Base-by-base conservation (phyloP, 2,888 invertebrate species). In the Heliconius charithonia region DNA sequence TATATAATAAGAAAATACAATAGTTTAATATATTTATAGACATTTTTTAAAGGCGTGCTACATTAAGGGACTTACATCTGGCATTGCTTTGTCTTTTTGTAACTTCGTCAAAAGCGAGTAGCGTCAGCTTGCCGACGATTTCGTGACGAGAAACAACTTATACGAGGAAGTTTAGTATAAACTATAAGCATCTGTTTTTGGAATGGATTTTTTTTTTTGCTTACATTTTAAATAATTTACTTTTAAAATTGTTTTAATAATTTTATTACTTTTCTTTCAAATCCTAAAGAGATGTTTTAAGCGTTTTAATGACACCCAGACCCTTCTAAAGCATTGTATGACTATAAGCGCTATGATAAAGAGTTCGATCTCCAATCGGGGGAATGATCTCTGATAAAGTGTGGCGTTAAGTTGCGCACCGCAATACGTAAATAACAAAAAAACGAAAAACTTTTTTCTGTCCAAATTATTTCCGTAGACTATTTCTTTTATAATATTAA, bases 91-190 rank as follows among this genome's bases (percentile, higher is more conserved):
- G 37, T 59, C 74, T 75, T 78, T 80, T 73, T 80, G 72, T 62
- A 63, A 75, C 59, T 80, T 78, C 67, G 69, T 71, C 78, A 66
- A 70, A 73, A 66, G 65, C 65, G 63, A n/a, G 66, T 69, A 75
- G 76, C 80, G 79, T 77, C 81, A 81, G 81, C 81, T 80, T 78
- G 80, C 73, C 65, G 77, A 66, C 74, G 65, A 66, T 76, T 78
- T 69, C 71, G 29, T 45, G 69, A 74, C 71, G 77, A 77, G 79
- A 75, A 79, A 79, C 74, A 72, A 63, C 69, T 73, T 51, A 63
- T 76, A 79, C 45, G 41, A 41, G 29, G 41, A 63, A 75, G 51
- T 66, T 75, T 75, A 29, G 45, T 65, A 66, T n/a, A 65, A 75
- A 75, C 75, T 75, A 66, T 22, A 29, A 63, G 65, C 65, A 51